Evolutionary conservation across 2,797 vertebrate species (phyloP).

Genomic region (Denticeps clupeoides): DNA sequence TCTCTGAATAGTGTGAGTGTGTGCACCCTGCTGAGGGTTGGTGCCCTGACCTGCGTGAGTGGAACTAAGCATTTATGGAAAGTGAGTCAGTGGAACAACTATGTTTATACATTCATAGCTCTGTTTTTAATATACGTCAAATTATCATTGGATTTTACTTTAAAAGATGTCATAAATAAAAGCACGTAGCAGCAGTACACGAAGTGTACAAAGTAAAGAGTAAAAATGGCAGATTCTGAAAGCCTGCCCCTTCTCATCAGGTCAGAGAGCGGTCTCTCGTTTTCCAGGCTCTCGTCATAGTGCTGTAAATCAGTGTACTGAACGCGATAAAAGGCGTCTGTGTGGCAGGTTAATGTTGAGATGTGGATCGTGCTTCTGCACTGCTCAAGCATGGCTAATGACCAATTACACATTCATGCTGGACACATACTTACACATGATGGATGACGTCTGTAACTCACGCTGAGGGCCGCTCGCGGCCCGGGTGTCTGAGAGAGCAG

Average conservation of each 20-base stretch:
- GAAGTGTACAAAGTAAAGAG: constrained; percentile 1
- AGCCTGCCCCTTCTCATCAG: constrained; percentile 8
- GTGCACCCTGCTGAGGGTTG: too few relatives aligned
- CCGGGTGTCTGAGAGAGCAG: not conserved
- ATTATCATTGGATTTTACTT: too few relatives aligned
- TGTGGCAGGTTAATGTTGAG: constrained; percentile 4
- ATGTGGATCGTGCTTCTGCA: constrained; percentile 7
- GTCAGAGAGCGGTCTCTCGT: constrained; percentile 5
- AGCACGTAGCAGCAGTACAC: constrained; percentile 1
- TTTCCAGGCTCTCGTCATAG: too few relatives aligned
- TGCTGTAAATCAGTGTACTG: constrained; percentile 13
- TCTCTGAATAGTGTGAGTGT: too few relatives aligned
- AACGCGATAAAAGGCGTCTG: too few relatives aligned
- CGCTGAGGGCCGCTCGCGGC: constrained; percentile 3
- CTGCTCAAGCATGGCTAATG: constrained; percentile 20
- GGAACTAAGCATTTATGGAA: too few relatives aligned
- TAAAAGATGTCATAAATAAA: too few relatives aligned
- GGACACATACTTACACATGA: constrained; percentile 8
- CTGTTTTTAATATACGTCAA: too few relatives aligned
- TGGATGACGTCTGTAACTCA: constrained; percentile 19
- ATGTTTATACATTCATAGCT: too few relatives aligned
- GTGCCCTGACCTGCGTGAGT: too few relatives aligned
- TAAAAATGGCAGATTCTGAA: constrained; percentile 4
- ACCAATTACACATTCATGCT: constrained; percentile 17
- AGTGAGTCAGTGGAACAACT: too few relatives aligned